Evolutionary conservation across 2,888 invertebrate species (phyloP), one percentile per base, ranked within the genome.

Genomic region (Sphaerophoria taeniata): DNA sequence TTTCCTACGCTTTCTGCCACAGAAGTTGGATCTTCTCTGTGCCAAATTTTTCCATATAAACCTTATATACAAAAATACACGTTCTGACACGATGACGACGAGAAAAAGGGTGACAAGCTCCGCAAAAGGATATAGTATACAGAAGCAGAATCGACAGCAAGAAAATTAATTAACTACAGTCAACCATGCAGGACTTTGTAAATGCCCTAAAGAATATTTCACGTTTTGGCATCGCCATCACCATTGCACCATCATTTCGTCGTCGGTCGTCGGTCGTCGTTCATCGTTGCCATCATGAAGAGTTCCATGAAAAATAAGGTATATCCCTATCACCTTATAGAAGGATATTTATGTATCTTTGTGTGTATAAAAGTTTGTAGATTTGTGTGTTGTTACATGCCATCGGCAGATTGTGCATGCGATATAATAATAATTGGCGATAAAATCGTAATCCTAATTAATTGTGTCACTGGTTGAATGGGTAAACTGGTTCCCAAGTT

Each of bases 81-180:
- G 6, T 36, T 36, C 36, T 6, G 36, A 36, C 6, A 36, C 36
- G 6, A 36, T 36, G 36, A 39, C 14, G 6, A 39, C 6, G 14
- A 55, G n/a, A 45, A 55, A 70, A 74, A 76, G 70, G 76, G 76
- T 85, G 85, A 80, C 51, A 70, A 73, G 39, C 33, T 58, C 73
- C 43, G 65, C 47, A 45, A 45, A 9, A 31, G 34, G 63, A 75
- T 47, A n/a, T n/a, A n/a, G n/a, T n/a, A n/a, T n/a, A n/a, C n/a
- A 69, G 75, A 47, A 72, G 31, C 47, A 55, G 55, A 51, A 72
- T 69, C 69, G 72, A 60, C 67, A 81, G 63, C 81, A 80, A 76
- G 76, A 77, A 85, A 80, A 85, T 80, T 85, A 85, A 85, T 85
- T 85, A 85, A 85, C 81, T 85, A 85, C 73, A 80, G 76, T 73